Percentiles rank a stretch among this genome's conserved stretches.
phyloP scores from a whole-genome alignment of 2,797 vertebrate genomes.

The Emydoidea blandingii region DNA sequence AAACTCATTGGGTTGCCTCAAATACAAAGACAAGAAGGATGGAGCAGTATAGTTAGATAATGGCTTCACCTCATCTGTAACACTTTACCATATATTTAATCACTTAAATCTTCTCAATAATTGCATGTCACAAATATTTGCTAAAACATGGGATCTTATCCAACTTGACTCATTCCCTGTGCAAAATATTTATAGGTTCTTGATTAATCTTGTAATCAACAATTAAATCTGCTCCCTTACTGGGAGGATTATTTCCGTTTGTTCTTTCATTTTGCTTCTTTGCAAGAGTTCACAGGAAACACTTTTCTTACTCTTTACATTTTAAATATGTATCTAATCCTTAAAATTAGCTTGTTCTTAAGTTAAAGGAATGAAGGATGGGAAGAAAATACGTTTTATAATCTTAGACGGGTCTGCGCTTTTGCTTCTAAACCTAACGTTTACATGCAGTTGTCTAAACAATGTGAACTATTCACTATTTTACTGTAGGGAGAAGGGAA shows the following conservation, averaged over 20 bases:
- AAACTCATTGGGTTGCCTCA: background rate
- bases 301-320: background rate
- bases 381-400: background rate
- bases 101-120: accelerated
- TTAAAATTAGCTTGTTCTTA: background rate
- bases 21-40: accelerated
- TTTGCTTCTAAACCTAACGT: background rate
- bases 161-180: background rate
- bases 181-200: conserved; percentile 23
- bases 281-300: conserved; percentile 9
- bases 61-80: accelerated
- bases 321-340: background rate
- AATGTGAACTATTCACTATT: background rate
- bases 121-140: background rate
- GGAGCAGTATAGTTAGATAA: background rate
- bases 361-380: background rate
- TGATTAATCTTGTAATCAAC: conserved; percentile 49
- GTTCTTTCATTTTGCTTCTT: background rate
- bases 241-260: background rate
- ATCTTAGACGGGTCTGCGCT: background rate
- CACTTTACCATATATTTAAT: background rate
- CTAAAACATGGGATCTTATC: conserved; percentile 1
- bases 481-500: background rate
- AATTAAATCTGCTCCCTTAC: conserved; percentile 20
- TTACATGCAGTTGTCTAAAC: background rate